Conservation (phyloP, 2,113 vertebrate species). For the Junco hyemalis region DNA sequence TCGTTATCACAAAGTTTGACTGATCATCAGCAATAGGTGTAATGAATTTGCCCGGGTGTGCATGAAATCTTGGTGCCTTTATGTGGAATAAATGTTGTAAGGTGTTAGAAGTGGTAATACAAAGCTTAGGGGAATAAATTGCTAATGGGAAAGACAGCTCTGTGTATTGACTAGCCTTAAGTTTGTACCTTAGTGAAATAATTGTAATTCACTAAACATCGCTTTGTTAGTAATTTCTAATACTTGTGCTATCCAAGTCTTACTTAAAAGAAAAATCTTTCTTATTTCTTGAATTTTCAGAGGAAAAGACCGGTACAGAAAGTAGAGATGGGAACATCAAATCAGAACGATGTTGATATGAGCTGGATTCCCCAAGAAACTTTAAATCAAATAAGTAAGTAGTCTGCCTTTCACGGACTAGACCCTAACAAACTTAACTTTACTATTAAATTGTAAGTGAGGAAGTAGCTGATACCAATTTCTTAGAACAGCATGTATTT, state of each 20-base stretch:
- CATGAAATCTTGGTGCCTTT: neutral
- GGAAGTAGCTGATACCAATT: neutral
- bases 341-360: conserved; percentile 95
- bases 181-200: neutral
- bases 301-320: conserved; percentile 90
- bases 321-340: conserved; percentile 95
- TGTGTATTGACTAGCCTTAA: neutral
- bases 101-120: neutral
- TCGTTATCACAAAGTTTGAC: neutral
- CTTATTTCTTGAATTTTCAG: conserved; percentile 62
- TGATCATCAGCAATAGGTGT: neutral
- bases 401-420: neutral
- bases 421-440: neutral
- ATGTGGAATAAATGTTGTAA: neutral
- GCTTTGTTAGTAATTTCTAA: neutral
- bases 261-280: neutral
- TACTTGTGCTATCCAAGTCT: neutral
- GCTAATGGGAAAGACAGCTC: neutral
- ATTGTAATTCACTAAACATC: neutral
- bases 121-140: neutral
- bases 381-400: conserved; percentile 98
- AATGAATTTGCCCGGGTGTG: neutral
- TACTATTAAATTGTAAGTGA: neutral
- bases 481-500: neutral
- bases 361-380: conserved; percentile 99